Evolutionary conservation across 2,888 invertebrate species (phyloP).

Genomic region (Calliscelio sp.): DNA sequence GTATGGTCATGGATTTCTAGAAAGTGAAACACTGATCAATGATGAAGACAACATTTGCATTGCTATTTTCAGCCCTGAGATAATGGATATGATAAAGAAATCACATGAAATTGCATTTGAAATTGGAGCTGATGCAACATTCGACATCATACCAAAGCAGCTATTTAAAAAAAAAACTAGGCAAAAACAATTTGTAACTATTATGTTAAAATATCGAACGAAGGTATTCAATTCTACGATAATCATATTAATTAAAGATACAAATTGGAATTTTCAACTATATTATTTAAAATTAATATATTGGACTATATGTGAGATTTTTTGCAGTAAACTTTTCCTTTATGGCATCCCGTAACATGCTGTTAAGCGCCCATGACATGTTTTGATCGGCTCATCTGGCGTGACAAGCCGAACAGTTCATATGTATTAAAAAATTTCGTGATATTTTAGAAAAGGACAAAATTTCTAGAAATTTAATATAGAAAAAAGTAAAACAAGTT

Average conservation of each 20-base stretch:
- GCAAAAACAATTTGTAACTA: conserved; percentile 20
- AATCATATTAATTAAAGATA: not conserved
- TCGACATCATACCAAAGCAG: conserved; percentile 15
- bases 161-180: conserved; percentile 1
- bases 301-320: no score
- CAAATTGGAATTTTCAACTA: no score
- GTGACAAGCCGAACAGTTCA: no score
- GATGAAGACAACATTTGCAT: not conserved
- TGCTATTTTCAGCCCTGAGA: conserved; percentile 6
- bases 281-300: no score
- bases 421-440: no score
- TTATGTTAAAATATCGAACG: conserved; percentile 7
- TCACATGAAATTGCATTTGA: conserved; percentile 4
- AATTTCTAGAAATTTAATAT: no score
- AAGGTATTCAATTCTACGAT: not conserved
- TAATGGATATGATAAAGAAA: not conserved
- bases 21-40: not conserved
- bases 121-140: conserved; percentile 15
- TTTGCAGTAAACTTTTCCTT: no score
- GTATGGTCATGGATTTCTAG: not conserved
- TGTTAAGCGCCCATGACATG: no score
- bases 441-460: no score
- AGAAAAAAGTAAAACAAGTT: no score
- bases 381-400: no score
- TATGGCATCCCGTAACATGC: no score